Conservation (phyloP, 37 sponge, comb jelly and placozoan species). For the Diacarnus erythraeanus region DNA sequence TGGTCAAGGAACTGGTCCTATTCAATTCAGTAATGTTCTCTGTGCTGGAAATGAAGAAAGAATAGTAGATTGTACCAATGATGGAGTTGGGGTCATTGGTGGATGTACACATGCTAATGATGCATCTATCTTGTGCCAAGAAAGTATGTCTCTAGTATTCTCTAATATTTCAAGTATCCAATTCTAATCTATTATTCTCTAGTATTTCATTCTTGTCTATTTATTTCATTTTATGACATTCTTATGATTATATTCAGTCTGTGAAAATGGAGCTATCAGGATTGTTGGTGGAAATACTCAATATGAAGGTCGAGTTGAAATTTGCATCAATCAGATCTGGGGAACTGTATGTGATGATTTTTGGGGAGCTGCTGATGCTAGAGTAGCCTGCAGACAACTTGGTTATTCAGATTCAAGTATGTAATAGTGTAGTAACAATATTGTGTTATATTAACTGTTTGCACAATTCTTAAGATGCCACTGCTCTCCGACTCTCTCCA, state of each 20-base stretch:
- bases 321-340: conserved; percentile 20
- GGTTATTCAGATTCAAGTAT: conserved; percentile 18
- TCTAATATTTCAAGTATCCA: too few species aligned
- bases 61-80: background rate
- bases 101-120: conserved; percentile 9
- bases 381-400: conserved; percentile 39
- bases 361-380: conserved; percentile 27
- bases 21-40: background rate
- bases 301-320: conserved; percentile 31
- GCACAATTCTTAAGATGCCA: conserved; percentile 6
- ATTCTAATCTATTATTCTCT: too few species aligned
- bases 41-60: conserved; percentile 6
- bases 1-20: conserved; percentile 3
- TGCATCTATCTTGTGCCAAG: conserved; percentile 5
- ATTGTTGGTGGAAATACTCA: conserved; percentile 18
- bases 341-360: conserved; percentile 43
- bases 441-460: too few species aligned
- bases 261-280: conserved; percentile 14
- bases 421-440: background rate
- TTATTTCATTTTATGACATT: background rate
- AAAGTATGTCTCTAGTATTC: background rate
- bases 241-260: background rate
- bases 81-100: background rate
- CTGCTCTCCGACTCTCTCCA: conserved; percentile 12
- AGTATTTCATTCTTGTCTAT: too few species aligned